Conservation (phyloP, 2,113 vertebrate genomes). For the Sapayoa aenigma region DNA sequence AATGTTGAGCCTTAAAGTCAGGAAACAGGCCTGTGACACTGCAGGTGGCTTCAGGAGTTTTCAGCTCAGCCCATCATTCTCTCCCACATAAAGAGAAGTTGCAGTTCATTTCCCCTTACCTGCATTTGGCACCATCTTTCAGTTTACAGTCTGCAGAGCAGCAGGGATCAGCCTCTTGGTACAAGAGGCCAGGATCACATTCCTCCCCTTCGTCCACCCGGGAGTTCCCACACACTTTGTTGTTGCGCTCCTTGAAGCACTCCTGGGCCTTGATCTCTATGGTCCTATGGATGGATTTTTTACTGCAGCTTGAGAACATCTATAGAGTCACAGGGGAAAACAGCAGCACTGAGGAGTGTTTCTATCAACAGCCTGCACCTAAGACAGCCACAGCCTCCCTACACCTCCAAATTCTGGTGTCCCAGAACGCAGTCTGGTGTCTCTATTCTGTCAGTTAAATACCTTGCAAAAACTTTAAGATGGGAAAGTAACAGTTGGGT, state of each 20-base stretch:
- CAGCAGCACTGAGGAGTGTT: neutral
- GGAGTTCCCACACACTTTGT: conserved; percentile 95
- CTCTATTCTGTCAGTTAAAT: neutral
- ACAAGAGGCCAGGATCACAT: conserved; percentile 91
- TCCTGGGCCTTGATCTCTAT: conserved; percentile 84
- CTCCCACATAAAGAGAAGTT: neutral
- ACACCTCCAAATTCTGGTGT: neutral
- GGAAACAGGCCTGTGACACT: neutral
- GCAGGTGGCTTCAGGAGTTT: neutral
- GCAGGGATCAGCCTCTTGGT: conserved; percentile 85
- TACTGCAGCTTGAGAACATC: conserved; percentile 97
- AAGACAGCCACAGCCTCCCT: neutral
- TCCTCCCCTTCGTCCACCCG: conserved; percentile 93
- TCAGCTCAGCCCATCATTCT: neutral
- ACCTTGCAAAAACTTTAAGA: neutral
- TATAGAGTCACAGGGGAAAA: conserved; percentile 32
- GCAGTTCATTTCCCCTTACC: conserved; percentile 69
- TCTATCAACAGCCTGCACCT: neutral
- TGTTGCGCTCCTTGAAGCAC: conserved; percentile 93
- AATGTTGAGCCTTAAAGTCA: neutral
- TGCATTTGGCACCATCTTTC: conserved; percentile 79
- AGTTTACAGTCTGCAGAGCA: conserved; percentile 86
- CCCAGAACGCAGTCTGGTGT: neutral
- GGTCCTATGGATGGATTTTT: conserved; percentile 88
- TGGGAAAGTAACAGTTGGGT: neutral